Evolutionary conservation across 1,140 invertebrate species (phyloP), one percentile per base, ranked within the genome.

Genomic region (Megathymus violae): DNA sequence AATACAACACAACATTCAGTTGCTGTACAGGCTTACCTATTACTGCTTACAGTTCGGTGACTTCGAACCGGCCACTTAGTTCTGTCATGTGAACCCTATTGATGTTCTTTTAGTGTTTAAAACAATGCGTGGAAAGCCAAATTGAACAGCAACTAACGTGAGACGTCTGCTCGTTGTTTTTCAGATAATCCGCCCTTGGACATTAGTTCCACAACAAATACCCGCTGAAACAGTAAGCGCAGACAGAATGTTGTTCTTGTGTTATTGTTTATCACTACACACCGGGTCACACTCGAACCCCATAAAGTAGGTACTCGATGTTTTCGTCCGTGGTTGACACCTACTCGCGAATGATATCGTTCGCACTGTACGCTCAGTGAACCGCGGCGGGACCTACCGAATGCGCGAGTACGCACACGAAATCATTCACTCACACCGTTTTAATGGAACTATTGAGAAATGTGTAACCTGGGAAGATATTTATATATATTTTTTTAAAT

Each of bases 161-260:
- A 76, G 75, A 71, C 71, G 77, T 89, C 83, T 90, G 81, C 81
- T 91, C 85, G 64, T 90, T n/a, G n/a, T 91, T 90, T 88, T 90
- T 91, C 88, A 91, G 88, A 91, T 91, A 73, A 83, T 91, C 81
- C 82, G 85, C 73, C 87, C 88, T 83, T 91, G 88, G 88, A 88
- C 85, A 78, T 91, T 91, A 86, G 78, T 89, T 88, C 81, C 81
- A 82, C 88, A 78, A 80, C 88, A 88, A 84, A 82, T 82, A 81
- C 79, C 82, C 86, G 88, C 78, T 82, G 88, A 88, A 85, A 91
- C 88, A 85, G 88, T 91, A 91, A 91, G 88, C 86, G 80, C 81
- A 82, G 82, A 81, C 77, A 76, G 63, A 79, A 78, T 86, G 80
- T 87, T 89, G 85, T 89, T 82, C 70, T 74, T 86, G 83, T n/a